Evolutionary conservation across 2,888 invertebrate species (phyloP).

Genomic region (Lamproptera curius): DNA sequence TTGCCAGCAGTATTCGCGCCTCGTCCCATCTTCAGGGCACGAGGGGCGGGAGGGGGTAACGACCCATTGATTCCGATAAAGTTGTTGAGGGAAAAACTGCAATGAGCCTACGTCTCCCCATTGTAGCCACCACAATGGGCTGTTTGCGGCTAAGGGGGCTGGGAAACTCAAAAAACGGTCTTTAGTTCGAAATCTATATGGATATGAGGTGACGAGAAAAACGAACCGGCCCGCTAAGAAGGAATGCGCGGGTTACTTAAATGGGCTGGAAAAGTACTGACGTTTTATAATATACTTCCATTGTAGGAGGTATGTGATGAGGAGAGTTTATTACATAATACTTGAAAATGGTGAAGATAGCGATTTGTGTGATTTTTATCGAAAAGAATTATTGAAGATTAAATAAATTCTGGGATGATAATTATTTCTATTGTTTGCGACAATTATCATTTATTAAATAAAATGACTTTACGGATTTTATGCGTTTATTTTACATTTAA

Average conservation of each 20-base stretch:
- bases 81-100: conserved; percentile 60
- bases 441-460: too few species aligned
- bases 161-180: conserved; percentile 7
- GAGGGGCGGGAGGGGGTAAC: conserved; percentile 37
- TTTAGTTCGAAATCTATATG: conserved; percentile 4
- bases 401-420: too few species aligned
- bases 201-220: neutral
- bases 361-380: too few species aligned
- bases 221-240: neutral
- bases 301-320: neutral
- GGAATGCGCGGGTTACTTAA: neutral
- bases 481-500: too few species aligned
- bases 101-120: conserved; percentile 32
- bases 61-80: conserved; percentile 69
- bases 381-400: too few species aligned
- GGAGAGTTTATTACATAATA: too few species aligned
- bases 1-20: conserved; percentile 26
- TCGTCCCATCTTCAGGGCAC: conserved; percentile 29
- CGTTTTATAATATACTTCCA: neutral
- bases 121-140: conserved; percentile 47
- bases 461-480: too few species aligned
- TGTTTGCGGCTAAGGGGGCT: conserved; percentile 34
- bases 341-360: too few species aligned
- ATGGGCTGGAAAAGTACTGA: neutral
- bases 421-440: too few species aligned